These are phyloP conservation scores for Ophioninae sp. DNA, from an alignment of 2,888 invertebrate species.

Conservation along the genomic window DNA sequence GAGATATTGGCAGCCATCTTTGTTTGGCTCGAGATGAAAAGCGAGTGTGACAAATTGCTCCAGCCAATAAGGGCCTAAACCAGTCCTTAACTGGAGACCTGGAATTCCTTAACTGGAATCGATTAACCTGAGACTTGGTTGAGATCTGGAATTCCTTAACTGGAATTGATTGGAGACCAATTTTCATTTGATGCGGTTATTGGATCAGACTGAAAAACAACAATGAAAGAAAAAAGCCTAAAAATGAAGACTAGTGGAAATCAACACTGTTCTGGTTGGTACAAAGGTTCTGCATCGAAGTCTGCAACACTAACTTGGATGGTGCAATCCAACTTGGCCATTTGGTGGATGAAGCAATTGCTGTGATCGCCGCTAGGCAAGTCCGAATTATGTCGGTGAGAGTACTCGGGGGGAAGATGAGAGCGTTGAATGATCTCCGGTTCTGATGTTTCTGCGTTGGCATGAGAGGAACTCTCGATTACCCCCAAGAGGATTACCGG, in stretches of 20 bases:
- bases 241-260: background rate
- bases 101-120: too few relatives aligned
- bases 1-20: too few relatives aligned
- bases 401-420: slow-evolving; percentile 3
- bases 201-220: too few relatives aligned
- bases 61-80: too few relatives aligned
- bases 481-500: slow-evolving; percentile 24
- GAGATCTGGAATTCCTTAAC: too few relatives aligned
- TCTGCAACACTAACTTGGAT: slow-evolving; percentile 8
- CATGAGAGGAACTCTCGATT: background rate
- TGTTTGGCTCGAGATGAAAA: too few relatives aligned
- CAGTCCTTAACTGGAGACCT: too few relatives aligned
- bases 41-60: too few relatives aligned
- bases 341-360: slow-evolving; percentile 6
- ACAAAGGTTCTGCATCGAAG: background rate
- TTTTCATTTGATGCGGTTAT: background rate
- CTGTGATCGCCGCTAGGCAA: background rate
- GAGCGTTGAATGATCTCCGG: background rate
- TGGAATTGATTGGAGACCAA: too few relatives aligned
- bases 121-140: too few relatives aligned
- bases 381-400: slow-evolving; percentile 16
- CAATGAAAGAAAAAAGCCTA: background rate
- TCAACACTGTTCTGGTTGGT: background rate
- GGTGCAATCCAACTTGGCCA: background rate
- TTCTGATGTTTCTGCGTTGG: background rate